A percentile compares a stretch with the other conserved stretches of the same genome.
These are phyloP conservation scores for Lithobius niger DNA, from an alignment of 1,140 invertebrate genomes.

Conservation along the genomic window DNA sequence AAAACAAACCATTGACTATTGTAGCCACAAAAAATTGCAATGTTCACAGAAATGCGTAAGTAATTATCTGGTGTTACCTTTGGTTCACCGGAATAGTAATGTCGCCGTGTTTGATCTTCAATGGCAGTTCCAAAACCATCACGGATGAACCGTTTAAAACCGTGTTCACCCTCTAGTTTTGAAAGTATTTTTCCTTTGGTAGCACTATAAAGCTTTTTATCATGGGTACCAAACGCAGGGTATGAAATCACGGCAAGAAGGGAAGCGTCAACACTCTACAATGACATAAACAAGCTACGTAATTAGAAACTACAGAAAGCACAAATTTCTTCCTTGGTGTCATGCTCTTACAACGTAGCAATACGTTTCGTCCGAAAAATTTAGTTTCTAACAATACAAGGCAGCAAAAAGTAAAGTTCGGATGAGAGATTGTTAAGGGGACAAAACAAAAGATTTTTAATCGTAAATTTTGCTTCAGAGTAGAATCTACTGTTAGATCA, in stretches of 20 bases:
- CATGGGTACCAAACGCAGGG: constrained; percentile 95
- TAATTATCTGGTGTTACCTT: constrained; percentile 36
- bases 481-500: no score
- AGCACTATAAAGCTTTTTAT: constrained; percentile 66
- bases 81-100: constrained; percentile 52
- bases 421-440: no score
- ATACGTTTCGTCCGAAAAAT: background rate
- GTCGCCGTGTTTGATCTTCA: constrained; percentile 63
- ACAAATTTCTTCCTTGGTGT: constrained; percentile 6
- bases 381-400: no score
- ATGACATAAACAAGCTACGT: constrained; percentile 16
- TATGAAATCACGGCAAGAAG: constrained; percentile 87
- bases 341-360: background rate
- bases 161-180: constrained; percentile 76
- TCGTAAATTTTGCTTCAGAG: no score
- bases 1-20: background rate
- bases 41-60: background rate
- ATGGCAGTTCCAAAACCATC: constrained; percentile 86
- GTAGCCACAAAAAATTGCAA: constrained; percentile 4
- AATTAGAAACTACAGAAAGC: background rate
- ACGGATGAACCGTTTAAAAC: constrained; percentile 86
- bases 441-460: no score
- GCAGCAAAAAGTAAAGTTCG: no score
- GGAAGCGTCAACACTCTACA: constrained; percentile 65
- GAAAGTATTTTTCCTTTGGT: constrained; percentile 78